Evolutionary conservation across 2,113 vertebrate genomes (phyloP).

Genomic region (Mystacornis crossleyi): DNA sequence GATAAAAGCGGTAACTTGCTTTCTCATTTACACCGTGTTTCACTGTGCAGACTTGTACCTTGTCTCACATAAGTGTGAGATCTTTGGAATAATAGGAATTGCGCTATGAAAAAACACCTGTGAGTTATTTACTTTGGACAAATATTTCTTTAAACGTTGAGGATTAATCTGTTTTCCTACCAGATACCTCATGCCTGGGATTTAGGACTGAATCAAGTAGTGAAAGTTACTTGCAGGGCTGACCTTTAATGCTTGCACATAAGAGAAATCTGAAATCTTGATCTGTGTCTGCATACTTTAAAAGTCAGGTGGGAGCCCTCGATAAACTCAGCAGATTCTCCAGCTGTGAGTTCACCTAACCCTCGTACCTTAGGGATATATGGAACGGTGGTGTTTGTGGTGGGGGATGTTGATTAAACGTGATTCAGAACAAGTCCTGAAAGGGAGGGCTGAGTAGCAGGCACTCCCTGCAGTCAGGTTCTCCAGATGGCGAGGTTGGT

Average conservation of each 20-base stretch:
- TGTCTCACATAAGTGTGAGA: neutral
- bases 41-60: neutral
- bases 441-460: neutral
- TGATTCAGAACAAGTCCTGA: neutral
- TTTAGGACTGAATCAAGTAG: neutral
- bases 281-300: neutral
- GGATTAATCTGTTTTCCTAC: neutral
- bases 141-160: neutral
- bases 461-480: neutral
- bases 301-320: neutral
- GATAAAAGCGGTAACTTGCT: neutral
- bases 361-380: neutral
- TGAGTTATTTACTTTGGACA: neutral
- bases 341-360: neutral
- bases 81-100: neutral
- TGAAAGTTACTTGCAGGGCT: neutral
- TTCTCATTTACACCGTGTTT: fast-evolving
- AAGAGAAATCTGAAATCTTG: neutral
- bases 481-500: neutral
- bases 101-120: neutral
- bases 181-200: neutral
- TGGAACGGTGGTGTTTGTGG: neutral
- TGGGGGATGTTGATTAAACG: neutral
- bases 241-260: neutral
- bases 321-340: neutral